Percentiles rank a stretch among this genome's conserved stretches.
These are phyloP conservation scores for Tetramorium alpestre DNA, from an alignment of 1,140 invertebrate species.

Conservation along the genomic window DNA sequence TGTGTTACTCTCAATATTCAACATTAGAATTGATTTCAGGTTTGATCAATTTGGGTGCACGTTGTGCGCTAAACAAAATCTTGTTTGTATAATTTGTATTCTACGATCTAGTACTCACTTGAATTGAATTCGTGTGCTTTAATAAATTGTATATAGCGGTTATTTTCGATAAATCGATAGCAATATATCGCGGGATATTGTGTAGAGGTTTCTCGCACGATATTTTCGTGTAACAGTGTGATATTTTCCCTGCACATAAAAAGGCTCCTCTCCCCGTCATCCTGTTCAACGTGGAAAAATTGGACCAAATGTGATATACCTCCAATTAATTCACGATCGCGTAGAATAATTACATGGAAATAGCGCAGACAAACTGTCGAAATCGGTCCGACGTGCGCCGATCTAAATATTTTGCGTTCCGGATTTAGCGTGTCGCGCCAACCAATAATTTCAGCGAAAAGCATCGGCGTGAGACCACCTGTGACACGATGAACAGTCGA, in stretches of 20 bases:
- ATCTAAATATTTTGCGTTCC: constrained; percentile 41
- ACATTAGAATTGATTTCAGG: neutral
- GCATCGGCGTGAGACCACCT: neutral
- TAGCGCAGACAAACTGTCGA: neutral
- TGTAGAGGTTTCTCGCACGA: neutral
- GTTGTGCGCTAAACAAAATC: neutral
- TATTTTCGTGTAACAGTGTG: neutral
- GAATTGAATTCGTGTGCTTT: neutral
- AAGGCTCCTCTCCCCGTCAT: neutral
- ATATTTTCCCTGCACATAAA: neutral
- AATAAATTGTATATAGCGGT: constrained; percentile 41
- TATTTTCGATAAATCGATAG: constrained; percentile 1
- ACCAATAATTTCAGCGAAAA: constrained; percentile 43
- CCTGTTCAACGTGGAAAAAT: constrained; percentile 72
- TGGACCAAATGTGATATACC: constrained; percentile 71
- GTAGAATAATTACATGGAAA: constrained; percentile 32
- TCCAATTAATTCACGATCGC: constrained; percentile 76
- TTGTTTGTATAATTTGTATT: neutral
- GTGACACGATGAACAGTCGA: constrained; percentile 35
- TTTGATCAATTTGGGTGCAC: neutral
- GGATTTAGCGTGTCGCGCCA: constrained; percentile 23
- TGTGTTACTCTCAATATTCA: neutral
- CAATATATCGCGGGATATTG: constrained; percentile 14
- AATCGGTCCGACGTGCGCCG: neutral
- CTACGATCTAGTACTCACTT: neutral